Evolutionary conservation across 2,888 invertebrate genomes (phyloP).

Genomic region (Terebella lapidaria): DNA sequence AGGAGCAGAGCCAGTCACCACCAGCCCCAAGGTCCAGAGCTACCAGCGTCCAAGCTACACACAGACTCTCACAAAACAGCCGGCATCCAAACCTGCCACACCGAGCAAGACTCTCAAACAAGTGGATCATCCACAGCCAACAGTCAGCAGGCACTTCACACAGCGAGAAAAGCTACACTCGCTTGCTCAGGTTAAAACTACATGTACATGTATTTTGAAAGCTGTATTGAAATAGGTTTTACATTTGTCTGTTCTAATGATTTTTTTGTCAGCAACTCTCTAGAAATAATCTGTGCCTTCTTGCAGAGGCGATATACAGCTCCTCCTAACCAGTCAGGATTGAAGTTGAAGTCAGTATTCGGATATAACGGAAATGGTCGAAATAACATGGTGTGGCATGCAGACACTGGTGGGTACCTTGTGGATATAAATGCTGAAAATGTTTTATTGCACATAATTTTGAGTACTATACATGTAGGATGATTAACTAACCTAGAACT

Average conservation of each 20-base stretch:
- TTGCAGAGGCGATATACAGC: conserved; percentile 46
- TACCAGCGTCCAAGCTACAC: background rate
- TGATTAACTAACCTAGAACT: no score
- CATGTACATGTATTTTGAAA: no score
- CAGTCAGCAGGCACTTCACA: conserved; percentile 34
- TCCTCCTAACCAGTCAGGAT: conserved; percentile 49
- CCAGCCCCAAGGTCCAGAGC: background rate
- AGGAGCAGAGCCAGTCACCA: no score
- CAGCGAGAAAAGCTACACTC: conserved; percentile 34
- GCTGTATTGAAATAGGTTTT: no score
- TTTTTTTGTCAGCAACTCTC: no score
- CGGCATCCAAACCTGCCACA: background rate
- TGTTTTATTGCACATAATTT: background rate
- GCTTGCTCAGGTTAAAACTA: conserved; percentile 43
- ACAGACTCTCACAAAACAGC: background rate
- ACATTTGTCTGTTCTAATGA: no score
- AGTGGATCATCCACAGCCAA: conserved; percentile 8
- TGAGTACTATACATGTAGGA: background rate
- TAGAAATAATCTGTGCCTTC: no score
- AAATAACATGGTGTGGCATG: conserved; percentile 50
- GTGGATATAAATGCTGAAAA: background rate
- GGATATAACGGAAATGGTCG: conserved; percentile 52
- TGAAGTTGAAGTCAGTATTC: conserved; percentile 44
- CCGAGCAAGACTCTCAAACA: background rate
- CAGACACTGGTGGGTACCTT: conserved; percentile 40